A percentile compares a stretch with the other conserved stretches of the same genome.
Evolutionary conservation across 1,140 invertebrate species (phyloP).

Genomic region (Mercenaria mercenaria): DNA sequence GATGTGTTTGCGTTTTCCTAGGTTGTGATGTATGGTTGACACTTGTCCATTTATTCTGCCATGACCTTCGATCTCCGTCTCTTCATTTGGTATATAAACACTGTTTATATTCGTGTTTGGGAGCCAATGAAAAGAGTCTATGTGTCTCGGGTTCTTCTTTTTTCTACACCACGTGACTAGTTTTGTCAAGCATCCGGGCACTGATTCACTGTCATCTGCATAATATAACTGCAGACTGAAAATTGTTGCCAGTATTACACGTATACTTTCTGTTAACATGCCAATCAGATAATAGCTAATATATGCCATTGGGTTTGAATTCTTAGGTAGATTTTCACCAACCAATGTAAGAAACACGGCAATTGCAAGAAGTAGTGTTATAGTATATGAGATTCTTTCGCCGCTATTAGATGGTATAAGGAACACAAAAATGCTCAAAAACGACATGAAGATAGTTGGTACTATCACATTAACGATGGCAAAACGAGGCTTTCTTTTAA

Average conservation of each 20-base stretch:
- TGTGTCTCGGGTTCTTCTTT: too few relatives aligned
- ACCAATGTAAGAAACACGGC: slow-evolving; percentile 88
- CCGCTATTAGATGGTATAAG: slow-evolving; percentile 88
- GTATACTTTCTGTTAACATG: not conserved
- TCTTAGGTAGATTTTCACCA: slow-evolving; percentile 88
- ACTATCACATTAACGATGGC: slow-evolving; percentile 88
- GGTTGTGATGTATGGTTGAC: too few relatives aligned
- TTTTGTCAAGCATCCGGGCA: not conserved
- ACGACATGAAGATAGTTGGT: slow-evolving; percentile 88
- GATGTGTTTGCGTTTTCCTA: too few relatives aligned
- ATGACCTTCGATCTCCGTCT: too few relatives aligned
- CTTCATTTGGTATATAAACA: too few relatives aligned
- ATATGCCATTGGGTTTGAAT: slow-evolving; percentile 85
- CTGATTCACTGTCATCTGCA: not conserved
- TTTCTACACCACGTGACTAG: too few relatives aligned
- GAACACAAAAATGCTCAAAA: slow-evolving; percentile 88
- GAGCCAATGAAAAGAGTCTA: not conserved
- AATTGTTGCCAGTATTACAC: slow-evolving; percentile 33
- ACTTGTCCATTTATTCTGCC: too few relatives aligned
- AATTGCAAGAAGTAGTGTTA: slow-evolving; percentile 88
- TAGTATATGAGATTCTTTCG: slow-evolving; percentile 88
- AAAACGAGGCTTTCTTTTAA: slow-evolving; percentile 58
- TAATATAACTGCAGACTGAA: not conserved
- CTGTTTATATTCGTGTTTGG: not conserved
- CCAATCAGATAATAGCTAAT: slow-evolving; percentile 83